Base-by-base conservation (phyloP, 2,113 vertebrate genomes). In the Casuarius casuarius region DNA sequence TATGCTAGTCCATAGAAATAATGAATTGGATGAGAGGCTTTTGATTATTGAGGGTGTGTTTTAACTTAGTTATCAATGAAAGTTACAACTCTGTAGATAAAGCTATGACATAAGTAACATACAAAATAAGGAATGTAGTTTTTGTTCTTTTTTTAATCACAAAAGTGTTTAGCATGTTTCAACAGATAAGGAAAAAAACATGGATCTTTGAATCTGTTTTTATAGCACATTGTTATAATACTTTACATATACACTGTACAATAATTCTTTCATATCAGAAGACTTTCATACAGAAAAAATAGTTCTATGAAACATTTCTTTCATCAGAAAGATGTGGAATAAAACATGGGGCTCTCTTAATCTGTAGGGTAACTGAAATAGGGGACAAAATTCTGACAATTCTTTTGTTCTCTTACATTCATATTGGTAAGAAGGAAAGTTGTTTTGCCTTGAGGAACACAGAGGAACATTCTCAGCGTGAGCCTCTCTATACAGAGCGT, bases 191-290 rank as follows among this genome's bases (percentile, higher is more conserved):
- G 65, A 84, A 58, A 63, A 63, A 92, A 67, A 35, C 20, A 56
- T 58, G 73, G 52, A 33, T 38, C 84, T 82, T 66, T 93, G 12
- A 80, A 38, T 58, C 23, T 9, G 42, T 62, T 84, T 95, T 95
- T 89, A 90, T 91, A 97, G 77, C 77, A 86, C 74, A 54, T 82
- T 87, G 85, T 95, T 96, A 93, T 68, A 96, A 94, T 96, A 94
- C 38, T 96, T 97, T 97, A 96, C 88, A 96, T 94, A 95, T 82
- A 96, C 84, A 92, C 95, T 96, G 91, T 97, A 94, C 94, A 97
- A 94, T 78, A 92, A 77, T 94, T 92, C 68, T 90, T 95, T 85
- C 29, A 21, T 84, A 56, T 86, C 87, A 75, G 76, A 96, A 97
- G 71, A 77, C 80, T 90, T 94, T 46, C 76, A 85, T 81, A 90